A percentile compares a stretch with the other conserved stretches of the same genome.
These are phyloP conservation scores for Dorcus parallelipipedus DNA, from an alignment of 2,888 invertebrate genomes.

Conservation along the genomic window DNA sequence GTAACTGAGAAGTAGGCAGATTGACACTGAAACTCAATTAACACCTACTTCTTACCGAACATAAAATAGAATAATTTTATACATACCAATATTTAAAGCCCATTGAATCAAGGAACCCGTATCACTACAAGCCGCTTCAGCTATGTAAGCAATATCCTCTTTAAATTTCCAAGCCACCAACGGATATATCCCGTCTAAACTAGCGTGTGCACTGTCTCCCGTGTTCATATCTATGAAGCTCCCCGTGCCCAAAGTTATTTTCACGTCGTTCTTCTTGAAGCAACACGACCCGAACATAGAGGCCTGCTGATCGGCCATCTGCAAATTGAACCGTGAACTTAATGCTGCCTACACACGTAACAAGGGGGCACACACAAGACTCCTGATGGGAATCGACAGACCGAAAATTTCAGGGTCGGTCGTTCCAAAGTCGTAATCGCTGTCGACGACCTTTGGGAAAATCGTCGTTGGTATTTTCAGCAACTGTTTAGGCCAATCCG, in stretches of 20 bases:
- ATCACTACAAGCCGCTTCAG: constrained; percentile 86
- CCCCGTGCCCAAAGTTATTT: constrained; percentile 89
- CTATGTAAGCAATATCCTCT: constrained; percentile 64
- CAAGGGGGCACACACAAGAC: constrained; percentile 61
- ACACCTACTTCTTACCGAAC: too few species aligned
- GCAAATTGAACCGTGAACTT: constrained; percentile 4
- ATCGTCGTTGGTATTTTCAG: constrained; percentile 72
- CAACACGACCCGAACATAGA: constrained; percentile 87
- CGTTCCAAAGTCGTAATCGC: constrained; percentile 69
- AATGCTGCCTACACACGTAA: neutral
- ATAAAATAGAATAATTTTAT: neutral
- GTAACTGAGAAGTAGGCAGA: too few species aligned
- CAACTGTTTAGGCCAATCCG: constrained; percentile 64
- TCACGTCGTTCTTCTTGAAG: constrained; percentile 73
- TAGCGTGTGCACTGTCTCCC: constrained; percentile 71
- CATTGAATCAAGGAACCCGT: constrained; percentile 86
- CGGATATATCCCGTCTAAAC: constrained; percentile 83
- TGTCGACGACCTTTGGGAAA: constrained; percentile 78
- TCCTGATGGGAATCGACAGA: constrained; percentile 69
- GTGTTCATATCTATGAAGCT: constrained; percentile 86
- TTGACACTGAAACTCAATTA: too few species aligned
- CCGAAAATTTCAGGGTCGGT: constrained; percentile 70
- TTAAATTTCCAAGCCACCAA: constrained; percentile 81
- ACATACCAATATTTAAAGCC: constrained; percentile 68
- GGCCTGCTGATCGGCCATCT: constrained; percentile 87